Percentiles rank a stretch among this genome's conserved stretches.
phyloP scores from a whole-genome alignment of 92 coral and sea anemone genomes.

The Zoanthus solanderi region DNA sequence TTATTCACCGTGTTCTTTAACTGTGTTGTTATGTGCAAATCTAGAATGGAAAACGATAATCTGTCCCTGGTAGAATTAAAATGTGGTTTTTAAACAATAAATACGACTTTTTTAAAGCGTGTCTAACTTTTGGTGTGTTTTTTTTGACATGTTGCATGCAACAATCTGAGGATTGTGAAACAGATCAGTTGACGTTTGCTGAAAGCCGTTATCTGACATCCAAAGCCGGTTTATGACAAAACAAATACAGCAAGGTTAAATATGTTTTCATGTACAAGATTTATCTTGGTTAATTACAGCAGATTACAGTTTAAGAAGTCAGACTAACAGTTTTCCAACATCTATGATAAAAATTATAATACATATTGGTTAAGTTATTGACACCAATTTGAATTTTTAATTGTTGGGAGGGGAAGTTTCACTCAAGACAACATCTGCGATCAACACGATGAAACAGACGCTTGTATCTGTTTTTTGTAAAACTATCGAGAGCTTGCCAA shows the following conservation, averaged over 20 bases:
- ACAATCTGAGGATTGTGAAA: neutral
- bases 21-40: constrained; percentile 7
- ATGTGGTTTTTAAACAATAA: constrained; percentile 42
- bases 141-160: neutral
- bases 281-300: neutral
- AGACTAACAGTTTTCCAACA: neutral
- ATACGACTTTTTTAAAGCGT: neutral
- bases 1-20: constrained; percentile 9
- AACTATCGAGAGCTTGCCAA: neutral
- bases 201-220: neutral
- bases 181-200: neutral
- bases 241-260: neutral
- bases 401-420: constrained; percentile 1
- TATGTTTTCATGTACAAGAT: neutral
- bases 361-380: neutral
- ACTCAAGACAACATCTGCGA: constrained; percentile 12
- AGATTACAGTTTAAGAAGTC: neutral
- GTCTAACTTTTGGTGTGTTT: neutral
- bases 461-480: constrained; percentile 1
- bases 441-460: constrained; percentile 3
- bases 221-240: neutral
- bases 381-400: constrained; percentile 2
- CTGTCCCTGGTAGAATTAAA: constrained; percentile 26
- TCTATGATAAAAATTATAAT: neutral
- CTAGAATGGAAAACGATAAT: constrained; percentile 23